Base-by-base conservation (phyloP, 2,113 vertebrate species). In the Ursus arctos region DNA sequence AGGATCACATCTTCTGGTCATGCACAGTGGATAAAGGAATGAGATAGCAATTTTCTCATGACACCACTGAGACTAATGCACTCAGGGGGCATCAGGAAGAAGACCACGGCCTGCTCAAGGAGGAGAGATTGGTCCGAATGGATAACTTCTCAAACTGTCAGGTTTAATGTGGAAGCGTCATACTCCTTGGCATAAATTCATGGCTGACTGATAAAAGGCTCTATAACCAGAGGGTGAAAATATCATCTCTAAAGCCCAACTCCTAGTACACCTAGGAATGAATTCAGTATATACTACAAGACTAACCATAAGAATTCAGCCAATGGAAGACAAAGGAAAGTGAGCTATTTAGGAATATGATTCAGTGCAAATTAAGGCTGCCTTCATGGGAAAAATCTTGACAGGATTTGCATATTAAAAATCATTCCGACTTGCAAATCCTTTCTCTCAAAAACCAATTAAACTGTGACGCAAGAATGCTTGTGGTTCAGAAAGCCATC, bases 301-400 rank as follows among this genome's bases (percentile, higher is more conserved):
- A 8, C 71, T 96, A 97, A 76, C 18, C 80, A 2, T 36, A 86
- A 69, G 19, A 85, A 96, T 21, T 4, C 53, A n/a, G 11, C 80
- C 83, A 98, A 74, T 61, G 83, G 18, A 65, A 3, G 0, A 85
- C 33, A 55, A 98, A 28, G 5, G 4, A 97, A 98, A 94, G 6
- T 12, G 13, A 97, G 13, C 43, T 84, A 95, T 80, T 89, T 67
- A 93, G 13, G 28, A 95, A 82, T 67, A 76, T 53, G 83, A 95
- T 43, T 83, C 33, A 94, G 53, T 77, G 9, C 85, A 97, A 89
- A 55, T 11, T 0, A 69, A 84, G 31, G 19, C 16, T 40, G 53
- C 5, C 24, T 91, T 84, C 43, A 80, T 9, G 93, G 69, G 59
- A 81, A 67, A 85, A 72, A 55, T 43, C 21, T 82, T 67, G 24